Conservation (phyloP, 2,113 vertebrate genomes). For the Esox niger region DNA sequence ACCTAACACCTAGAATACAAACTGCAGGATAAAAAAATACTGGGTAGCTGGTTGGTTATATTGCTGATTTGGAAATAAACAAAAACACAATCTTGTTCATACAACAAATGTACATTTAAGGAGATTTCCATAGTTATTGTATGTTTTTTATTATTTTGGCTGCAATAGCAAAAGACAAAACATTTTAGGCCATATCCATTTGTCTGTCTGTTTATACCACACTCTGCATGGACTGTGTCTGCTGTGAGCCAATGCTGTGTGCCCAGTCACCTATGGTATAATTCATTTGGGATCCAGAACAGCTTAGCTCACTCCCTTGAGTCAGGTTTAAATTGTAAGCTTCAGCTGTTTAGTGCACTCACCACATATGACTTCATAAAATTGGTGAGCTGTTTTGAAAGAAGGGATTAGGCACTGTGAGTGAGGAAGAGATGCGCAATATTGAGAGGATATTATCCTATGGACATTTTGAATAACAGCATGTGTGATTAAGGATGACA, state of each 20-base stretch:
- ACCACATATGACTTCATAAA: slow-evolving; percentile 34
- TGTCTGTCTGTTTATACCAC: no score
- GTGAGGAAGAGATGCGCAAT: not conserved
- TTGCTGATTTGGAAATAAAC: not conserved
- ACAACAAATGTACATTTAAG: no score
- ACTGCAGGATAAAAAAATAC: not conserved
- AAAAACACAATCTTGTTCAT: no score
- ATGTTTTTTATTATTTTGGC: no score
- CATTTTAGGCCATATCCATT: no score
- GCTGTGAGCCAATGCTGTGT: slow-evolving; percentile 24
- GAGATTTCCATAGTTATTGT: no score
- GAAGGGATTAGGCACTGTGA: not conserved
- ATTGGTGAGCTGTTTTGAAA: slow-evolving; percentile 37
- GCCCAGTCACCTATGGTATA: slow-evolving; percentile 44
- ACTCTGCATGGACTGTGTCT: not conserved
- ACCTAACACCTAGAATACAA: not conserved
- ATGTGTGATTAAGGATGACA: slow-evolving; percentile 5
- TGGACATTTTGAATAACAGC: slow-evolving; percentile 13
- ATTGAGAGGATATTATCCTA: slow-evolving; percentile 15
- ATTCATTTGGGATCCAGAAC: slow-evolving; percentile 33
- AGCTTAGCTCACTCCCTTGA: slow-evolving; percentile 19
- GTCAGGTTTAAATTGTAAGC: slow-evolving; percentile 46
- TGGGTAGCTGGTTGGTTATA: not conserved
- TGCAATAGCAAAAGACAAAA: no score
- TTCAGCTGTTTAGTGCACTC: slow-evolving; percentile 44